phyloP scores from a whole-genome alignment of 64 coral and sea anemone species.

The Stylophora pistillata region DNA sequence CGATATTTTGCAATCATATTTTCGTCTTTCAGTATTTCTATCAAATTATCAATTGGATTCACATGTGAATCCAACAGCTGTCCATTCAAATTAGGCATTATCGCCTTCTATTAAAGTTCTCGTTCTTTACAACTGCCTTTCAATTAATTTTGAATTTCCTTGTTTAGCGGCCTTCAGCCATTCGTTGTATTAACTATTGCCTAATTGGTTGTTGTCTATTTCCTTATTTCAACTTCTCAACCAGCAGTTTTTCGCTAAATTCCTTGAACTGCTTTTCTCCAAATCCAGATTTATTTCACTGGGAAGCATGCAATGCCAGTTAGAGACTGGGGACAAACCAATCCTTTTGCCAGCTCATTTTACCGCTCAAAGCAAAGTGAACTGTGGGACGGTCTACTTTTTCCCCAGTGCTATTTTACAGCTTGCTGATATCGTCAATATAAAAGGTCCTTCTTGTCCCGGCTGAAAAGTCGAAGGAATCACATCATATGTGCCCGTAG shows the following conservation, averaged over 20 bases:
- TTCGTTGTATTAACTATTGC: background rate
- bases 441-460: slow-evolving; percentile 83
- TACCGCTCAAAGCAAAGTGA: background rate
- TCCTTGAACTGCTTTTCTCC: background rate
- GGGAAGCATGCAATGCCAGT: background rate
- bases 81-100: background rate
- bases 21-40: no score
- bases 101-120: background rate
- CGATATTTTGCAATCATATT: no score
- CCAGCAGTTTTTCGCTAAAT: background rate
- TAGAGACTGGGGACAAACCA: background rate
- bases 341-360: background rate
- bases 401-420: slow-evolving; percentile 74
- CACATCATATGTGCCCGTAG: slow-evolving; percentile 90
- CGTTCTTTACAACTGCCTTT: background rate
- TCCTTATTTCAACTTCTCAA: background rate
- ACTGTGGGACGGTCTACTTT: background rate
- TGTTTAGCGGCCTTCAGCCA: background rate
- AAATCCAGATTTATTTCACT: background rate
- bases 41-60: background rate
- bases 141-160: background rate
- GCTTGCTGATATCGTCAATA: slow-evolving; percentile 77
- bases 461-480: slow-evolving; percentile 95
- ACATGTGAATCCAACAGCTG: background rate
- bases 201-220: no score